Conservation (phyloP, 1,140 invertebrate genomes). For the Carcinoscorpius rotundicauda region DNA sequence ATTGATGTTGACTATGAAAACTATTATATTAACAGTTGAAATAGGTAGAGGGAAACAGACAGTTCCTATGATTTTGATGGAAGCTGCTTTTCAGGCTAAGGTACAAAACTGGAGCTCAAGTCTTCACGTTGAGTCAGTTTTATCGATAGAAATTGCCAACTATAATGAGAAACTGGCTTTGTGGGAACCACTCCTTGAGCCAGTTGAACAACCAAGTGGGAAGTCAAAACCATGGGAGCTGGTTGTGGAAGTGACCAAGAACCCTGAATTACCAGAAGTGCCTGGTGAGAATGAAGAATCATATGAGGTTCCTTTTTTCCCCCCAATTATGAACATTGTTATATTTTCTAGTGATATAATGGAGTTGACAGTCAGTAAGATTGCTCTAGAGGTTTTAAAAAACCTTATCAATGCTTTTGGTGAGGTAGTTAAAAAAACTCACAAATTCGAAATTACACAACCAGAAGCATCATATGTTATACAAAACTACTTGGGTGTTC, state of each 20-base stretch:
- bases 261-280: neutral
- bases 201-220: constrained; percentile 49
- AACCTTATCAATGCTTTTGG: constrained; percentile 34
- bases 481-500: constrained; percentile 65
- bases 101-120: constrained; percentile 69
- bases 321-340: constrained; percentile 25
- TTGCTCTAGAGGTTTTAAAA: constrained; percentile 56
- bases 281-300: constrained; percentile 20
- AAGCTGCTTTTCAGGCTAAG: constrained; percentile 60
- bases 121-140: constrained; percentile 1
- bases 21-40: constrained; percentile 64
- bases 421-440: constrained; percentile 29
- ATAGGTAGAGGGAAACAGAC: constrained; percentile 77
- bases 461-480: constrained; percentile 60
- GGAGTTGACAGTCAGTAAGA: constrained; percentile 80
- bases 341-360: constrained; percentile 45
- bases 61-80: constrained; percentile 72
- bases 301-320: constrained; percentile 19
- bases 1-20: constrained; percentile 32
- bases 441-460: constrained; percentile 36
- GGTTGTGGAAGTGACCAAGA: constrained; percentile 52
- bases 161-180: constrained; percentile 82
- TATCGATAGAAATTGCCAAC: constrained; percentile 69
- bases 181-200: constrained; percentile 95
- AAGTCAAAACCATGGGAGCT: constrained; percentile 68